Base-by-base conservation (phyloP, 2,797 vertebrate species). In the Mus spretus region DNA sequence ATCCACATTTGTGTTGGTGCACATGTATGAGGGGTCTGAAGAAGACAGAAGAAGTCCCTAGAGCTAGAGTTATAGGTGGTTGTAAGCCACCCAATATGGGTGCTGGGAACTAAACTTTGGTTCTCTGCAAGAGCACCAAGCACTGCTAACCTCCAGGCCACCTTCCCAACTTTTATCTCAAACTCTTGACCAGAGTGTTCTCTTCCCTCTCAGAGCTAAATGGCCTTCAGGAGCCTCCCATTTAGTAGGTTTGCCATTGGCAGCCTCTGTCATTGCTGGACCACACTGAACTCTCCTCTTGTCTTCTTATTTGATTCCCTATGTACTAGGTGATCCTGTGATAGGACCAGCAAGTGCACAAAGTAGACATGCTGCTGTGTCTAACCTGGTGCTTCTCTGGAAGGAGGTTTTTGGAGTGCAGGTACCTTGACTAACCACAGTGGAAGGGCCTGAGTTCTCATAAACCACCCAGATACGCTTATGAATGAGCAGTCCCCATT, bases 181-280 rank as follows among this genome's bases (percentile, higher is more conserved):
- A 34, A 53, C 26, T 53, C 84, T 78, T 15, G 11, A 31, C 31
- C 28, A 17, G 13, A 37, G 19, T 20, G 17, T 57, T 20, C 72
- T n/a, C 28, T 44, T 37, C 13, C 14, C 24, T 0, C 2, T 40
- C 17, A 28, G 55, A 53, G 14, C 34, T 82, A 9, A 10, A 4
- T 12, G 40, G 22, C 1, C 53, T 72, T 37, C 65, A 74, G 6
- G n/a, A 34, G 12, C 3, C n/a, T 47, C 61, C 53, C 11, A 53
- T 6, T 47, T 0, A 6, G 9, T 19, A 22, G 7, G 14, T 2
- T 44, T 55, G 7, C 74, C 44, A 55, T 37, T 10, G 11, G 1
- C 9, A 59, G 20, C 26, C 31, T 11, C 19, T 61, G 2, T 74
- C 53, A 13, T 40, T n/a, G 14, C 6, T 0, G 3, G 9, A 0